Evolutionary conservation across 2,797 vertebrate genomes (phyloP).

Genomic region (Alcedo atthis): DNA sequence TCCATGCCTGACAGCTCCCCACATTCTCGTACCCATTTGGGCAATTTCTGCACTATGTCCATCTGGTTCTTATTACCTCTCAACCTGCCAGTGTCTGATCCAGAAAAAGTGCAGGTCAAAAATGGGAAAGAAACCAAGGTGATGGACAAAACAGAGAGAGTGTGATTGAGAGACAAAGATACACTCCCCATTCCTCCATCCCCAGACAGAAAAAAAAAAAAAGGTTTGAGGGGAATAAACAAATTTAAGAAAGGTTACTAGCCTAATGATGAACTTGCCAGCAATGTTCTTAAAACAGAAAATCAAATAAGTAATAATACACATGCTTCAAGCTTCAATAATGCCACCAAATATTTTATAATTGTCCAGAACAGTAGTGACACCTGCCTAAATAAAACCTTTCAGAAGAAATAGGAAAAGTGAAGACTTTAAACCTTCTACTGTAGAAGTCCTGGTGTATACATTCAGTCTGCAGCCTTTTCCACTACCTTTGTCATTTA

Average conservation of each 20-base stretch:
- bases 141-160: slow-evolving; percentile 78
- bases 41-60: slow-evolving; percentile 92
- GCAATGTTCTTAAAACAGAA: neutral
- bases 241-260: neutral
- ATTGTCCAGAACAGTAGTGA: neutral
- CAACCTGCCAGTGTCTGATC: slow-evolving; percentile 88
- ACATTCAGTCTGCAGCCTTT: neutral
- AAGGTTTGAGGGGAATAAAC: neutral
- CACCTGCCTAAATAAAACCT: slow-evolving; percentile 42
- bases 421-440: neutral
- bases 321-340: neutral
- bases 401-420: neutral
- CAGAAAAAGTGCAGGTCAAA: slow-evolving; percentile 83
- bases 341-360: neutral
- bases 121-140: slow-evolving; percentile 73
- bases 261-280: slow-evolving; percentile 17
- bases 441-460: neutral
- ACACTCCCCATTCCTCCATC: neutral
- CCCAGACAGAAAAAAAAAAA: neutral
- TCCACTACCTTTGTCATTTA: neutral
- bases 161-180: slow-evolving; percentile 8
- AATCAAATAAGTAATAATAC: neutral
- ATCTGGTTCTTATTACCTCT: slow-evolving; percentile 99
- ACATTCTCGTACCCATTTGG: slow-evolving; percentile 93
- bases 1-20: slow-evolving; percentile 97